Evolutionary conservation across 2,797 vertebrate species (phyloP), one percentile per base, ranked within the genome.

Genomic region (Jordanella pulchra): DNA sequence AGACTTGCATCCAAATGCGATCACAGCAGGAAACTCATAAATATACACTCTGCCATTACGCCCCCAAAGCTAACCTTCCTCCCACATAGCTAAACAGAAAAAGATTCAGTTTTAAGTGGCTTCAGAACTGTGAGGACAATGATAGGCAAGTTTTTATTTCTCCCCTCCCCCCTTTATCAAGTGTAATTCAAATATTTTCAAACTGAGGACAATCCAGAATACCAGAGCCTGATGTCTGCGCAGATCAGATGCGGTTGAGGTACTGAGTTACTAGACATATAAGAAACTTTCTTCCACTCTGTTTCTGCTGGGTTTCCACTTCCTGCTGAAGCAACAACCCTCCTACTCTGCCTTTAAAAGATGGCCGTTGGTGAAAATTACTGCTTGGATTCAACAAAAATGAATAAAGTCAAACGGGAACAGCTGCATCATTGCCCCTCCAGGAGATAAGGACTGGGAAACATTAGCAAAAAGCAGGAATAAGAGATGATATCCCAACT

Each of bases 191-290:
- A 85, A 80, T 48, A 12, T 58, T 75, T 81, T 86, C 76, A 72
- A 78, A 89, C 66, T 69, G 72, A 79, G n/a, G 60, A 84, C 80
- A 77, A 78, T 84, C 74, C 79, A 86, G 79, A 79, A 84, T 78
- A 70, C 84, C 67, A 54, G 76, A 82, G 68, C 65, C 72, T 63
- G 83, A 77, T 27, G 15, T 63, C 71, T 71, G 67, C 69, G 67
- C 77, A 71, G 79, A 75, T 85, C 82, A 80, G 80, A 80, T 86
- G 78, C 84, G 85, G 76, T 84, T 85, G 89, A 93, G 91, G 89
- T 93, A 91, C 76, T 77, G 80, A 75, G 79, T 69, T 81, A 82
- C 85, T 63, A 51, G 69, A 76, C 61, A 3, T 65, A 27, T 54
- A 66, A 54, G 69, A 65, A 10, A 58, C 74, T 61, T 30, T 48